A percentile compares a stretch with the other conserved stretches of the same genome.
Conservation (phyloP, 2,797 vertebrate genomes). For the Lutjanus argentimaculatus region DNA sequence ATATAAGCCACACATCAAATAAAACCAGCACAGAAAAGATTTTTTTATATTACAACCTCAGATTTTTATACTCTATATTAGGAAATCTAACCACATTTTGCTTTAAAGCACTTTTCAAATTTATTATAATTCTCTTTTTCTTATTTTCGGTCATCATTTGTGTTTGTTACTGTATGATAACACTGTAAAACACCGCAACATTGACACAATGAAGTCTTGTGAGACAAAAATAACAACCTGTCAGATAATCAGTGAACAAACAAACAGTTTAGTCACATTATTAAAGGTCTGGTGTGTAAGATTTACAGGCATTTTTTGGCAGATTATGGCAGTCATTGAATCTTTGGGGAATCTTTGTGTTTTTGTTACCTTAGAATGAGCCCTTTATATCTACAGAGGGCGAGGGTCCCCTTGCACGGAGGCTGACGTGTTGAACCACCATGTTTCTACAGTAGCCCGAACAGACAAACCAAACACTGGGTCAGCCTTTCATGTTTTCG, state of each 20-base stretch:
- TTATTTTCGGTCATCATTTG: background rate
- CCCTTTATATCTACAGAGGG: no score
- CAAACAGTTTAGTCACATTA: background rate
- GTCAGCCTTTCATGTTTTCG: no score
- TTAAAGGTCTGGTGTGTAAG: background rate
- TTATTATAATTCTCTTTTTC: background rate
- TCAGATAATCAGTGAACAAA: background rate
- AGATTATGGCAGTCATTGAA: no score
- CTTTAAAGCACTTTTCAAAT: background rate
- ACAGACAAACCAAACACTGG: no score
- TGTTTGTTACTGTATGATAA: background rate
- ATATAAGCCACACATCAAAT: background rate
- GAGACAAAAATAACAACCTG: background rate
- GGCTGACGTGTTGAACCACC: no score
- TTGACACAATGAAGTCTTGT: background rate
- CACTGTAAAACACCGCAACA: background rate
- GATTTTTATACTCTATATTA: background rate
- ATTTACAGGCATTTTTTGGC: no score
- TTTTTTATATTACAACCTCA: background rate
- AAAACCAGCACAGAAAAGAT: constrained; percentile 8
- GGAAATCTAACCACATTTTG: background rate
- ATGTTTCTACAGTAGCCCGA: no score
- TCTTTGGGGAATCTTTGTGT: no score
- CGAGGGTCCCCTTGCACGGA: no score
- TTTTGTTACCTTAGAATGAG: no score